Evolutionary conservation across 1,140 invertebrate species (phyloP), one percentile per base, ranked within the genome.

Genomic region (Adelges cooleyi): DNA sequence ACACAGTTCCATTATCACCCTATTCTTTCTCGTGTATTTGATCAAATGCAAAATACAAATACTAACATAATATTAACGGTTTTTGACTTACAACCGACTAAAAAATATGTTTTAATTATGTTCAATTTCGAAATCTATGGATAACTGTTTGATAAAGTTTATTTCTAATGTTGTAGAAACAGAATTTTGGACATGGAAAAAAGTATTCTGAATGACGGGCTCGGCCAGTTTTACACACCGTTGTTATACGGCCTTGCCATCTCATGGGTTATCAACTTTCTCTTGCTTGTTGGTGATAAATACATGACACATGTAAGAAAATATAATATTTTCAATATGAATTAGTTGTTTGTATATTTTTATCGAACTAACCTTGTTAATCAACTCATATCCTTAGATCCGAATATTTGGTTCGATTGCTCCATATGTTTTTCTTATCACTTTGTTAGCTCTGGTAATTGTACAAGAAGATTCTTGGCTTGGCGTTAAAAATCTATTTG

Each of bases 261-360:
- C n/a, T 62, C 56, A 3, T 62, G 56, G 56, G 2, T 2, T 0
- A 33, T 62, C 4, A 62, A 62, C 18, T 48, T 11, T 15, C 0
- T 13, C 3, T 48, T 48, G 4, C 42, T 62, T 2, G 13, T 15
- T 11, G 17, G 23, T 11, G n/a, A 48, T 33, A n/a, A 62, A 0
- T n/a, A 15, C 2, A 48, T 48, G 56, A 48, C 29, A 62, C 46
- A 62, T 25, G 56, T 62, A 62, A 17, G 40, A 9, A 11, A 33
- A 33, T 6, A 33, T 33, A 6, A n/a, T n/a, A n/a, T n/a, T n/a
- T n/a, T n/a, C n/a, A n/a, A n/a, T n/a, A n/a, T n/a, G n/a, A n/a
- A n/a, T n/a, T n/a, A n/a, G n/a, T n/a, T n/a, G n/a, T n/a, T n/a
- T n/a, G n/a, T n/a, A n/a, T n/a, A n/a, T n/a, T n/a, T n/a, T n/a